These are phyloP conservation scores for Austrolebias charrua DNA, from an alignment of 2,797 vertebrate genomes.

Conservation along the genomic window DNA sequence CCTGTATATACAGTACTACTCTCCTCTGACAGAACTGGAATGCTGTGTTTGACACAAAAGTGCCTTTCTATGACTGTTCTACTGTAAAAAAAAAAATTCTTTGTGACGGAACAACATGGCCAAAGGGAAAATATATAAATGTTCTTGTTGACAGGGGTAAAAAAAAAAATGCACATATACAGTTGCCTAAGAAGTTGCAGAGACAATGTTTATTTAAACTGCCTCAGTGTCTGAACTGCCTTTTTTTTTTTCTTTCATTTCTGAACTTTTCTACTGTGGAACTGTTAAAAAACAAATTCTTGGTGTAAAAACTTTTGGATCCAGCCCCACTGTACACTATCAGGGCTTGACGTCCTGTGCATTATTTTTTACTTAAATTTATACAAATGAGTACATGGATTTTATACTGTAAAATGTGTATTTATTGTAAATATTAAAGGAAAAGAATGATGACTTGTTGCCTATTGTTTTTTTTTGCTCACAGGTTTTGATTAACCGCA, in stretches of 20 bases:
- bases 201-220: constrained; percentile 87
- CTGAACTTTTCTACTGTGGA: constrained; percentile 36
- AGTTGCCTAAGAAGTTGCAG: constrained; percentile 64
- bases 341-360: constrained; percentile 93
- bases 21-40: constrained; percentile 77
- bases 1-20: constrained; percentile 78
- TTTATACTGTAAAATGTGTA: constrained; percentile 92
- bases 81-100: constrained; percentile 78
- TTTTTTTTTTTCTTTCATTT: constrained; percentile 45
- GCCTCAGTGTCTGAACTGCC: constrained; percentile 75
- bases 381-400: constrained; percentile 84
- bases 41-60: constrained; percentile 79
- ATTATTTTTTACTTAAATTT: constrained; percentile 85
- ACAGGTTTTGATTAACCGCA: constrained; percentile 51
- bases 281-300: constrained; percentile 50
- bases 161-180: constrained; percentile 72
- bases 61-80: constrained; percentile 80
- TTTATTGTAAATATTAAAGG: constrained; percentile 93
- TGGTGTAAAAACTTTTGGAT: constrained; percentile 71
- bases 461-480: constrained; percentile 14
- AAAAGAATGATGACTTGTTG: constrained; percentile 62
- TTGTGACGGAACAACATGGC: constrained; percentile 57
- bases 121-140: constrained; percentile 37
- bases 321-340: constrained; percentile 87
- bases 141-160: constrained; percentile 67